Evolutionary conservation across 2,113 vertebrate species (phyloP).

Genomic region (Sinocyclocheilus maitianheensis): DNA sequence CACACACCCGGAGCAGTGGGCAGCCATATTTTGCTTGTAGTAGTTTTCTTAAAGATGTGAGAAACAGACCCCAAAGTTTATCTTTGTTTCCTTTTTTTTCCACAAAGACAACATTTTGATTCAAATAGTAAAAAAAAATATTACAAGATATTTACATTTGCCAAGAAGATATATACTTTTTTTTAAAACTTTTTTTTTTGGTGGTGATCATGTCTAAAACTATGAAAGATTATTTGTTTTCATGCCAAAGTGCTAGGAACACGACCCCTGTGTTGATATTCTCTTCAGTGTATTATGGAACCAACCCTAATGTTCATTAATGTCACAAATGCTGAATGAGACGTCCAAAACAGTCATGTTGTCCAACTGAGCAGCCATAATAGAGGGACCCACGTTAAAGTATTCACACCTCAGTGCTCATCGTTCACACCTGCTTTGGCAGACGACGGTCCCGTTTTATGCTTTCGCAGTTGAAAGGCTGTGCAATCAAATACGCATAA

Average conservation of each 20-base stretch:
- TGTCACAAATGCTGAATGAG: background rate
- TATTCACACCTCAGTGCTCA: conserved; percentile 2
- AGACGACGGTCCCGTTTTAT: background rate
- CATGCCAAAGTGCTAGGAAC: background rate
- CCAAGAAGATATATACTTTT: background rate
- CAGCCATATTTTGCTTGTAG: background rate
- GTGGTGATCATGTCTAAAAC: background rate
- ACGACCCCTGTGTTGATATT: background rate
- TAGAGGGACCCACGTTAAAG: background rate
- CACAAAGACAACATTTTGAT: background rate
- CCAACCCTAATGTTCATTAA: background rate
- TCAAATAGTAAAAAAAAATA: background rate
- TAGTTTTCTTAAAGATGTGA: background rate
- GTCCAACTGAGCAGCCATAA: conserved; percentile 5
- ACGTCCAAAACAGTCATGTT: background rate
- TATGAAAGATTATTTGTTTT: background rate
- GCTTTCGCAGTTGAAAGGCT: background rate
- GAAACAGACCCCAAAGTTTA: background rate
- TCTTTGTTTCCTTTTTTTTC: background rate
- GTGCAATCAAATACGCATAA: background rate
- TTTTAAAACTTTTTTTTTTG: background rate
- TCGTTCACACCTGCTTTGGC: conserved; percentile 35
- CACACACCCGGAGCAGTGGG: too few species aligned
- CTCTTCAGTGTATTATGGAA: background rate
- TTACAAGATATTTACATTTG: background rate